A percentile compares a stretch with the other conserved stretches of the same genome.
These are phyloP conservation scores for Dicrurus megarhynchus DNA, from an alignment of 2,113 vertebrate species.

Conservation along the genomic window DNA sequence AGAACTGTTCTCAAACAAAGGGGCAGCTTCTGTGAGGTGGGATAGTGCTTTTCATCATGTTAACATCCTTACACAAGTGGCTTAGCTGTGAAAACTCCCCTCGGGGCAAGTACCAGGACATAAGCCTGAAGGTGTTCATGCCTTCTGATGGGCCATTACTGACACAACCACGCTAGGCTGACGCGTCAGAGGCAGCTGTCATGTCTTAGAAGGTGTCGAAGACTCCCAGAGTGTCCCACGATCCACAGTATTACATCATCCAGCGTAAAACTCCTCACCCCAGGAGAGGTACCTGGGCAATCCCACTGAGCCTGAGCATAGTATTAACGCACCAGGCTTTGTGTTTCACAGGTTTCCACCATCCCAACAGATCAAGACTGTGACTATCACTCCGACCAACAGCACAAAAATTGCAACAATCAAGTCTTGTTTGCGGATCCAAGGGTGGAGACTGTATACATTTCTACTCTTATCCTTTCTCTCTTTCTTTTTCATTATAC, in stretches of 20 bases:
- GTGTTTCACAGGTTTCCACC: background rate
- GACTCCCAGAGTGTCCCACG: background rate
- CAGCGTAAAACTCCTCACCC: background rate
- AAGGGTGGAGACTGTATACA: background rate
- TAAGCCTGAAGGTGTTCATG: background rate
- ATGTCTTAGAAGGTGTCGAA: background rate
- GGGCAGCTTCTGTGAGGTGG: rapidly evolving
- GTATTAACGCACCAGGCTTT: background rate
- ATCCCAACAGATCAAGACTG: background rate
- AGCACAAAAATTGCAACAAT: background rate
- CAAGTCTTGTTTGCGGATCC: background rate
- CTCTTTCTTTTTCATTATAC: background rate
- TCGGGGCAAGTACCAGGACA: background rate
- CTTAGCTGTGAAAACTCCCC: background rate
- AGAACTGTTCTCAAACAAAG: background rate
- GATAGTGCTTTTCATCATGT: background rate
- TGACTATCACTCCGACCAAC: rapidly evolving
- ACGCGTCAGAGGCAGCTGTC: background rate
- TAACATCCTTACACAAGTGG: background rate
- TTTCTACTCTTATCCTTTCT: background rate
- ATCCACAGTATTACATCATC: background rate
- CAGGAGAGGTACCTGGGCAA: background rate
- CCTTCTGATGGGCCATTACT: background rate
- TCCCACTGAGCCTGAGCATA: background rate
- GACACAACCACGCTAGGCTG: rapidly evolving